A percentile compares a stretch with the other conserved stretches of the same genome.
These are phyloP conservation scores for Rhynchophorus ferrugineus DNA, from an alignment of 1,140 invertebrate species.

Conservation along the genomic window DNA sequence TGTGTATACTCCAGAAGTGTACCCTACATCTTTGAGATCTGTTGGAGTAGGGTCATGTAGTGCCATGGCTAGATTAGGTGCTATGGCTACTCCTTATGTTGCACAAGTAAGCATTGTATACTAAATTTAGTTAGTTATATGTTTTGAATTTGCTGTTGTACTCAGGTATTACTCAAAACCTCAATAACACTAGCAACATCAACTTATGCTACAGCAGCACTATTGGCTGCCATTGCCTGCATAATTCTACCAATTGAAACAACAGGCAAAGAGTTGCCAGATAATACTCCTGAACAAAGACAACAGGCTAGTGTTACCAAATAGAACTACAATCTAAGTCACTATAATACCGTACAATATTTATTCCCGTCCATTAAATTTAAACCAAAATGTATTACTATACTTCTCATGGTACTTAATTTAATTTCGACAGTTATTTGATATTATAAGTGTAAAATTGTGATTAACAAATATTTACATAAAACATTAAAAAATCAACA, in stretches of 20 bases:
- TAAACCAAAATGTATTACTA: no score
- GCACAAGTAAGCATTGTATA: conserved; percentile 62
- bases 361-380: neutral
- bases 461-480: no score
- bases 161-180: conserved; percentile 59
- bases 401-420: no score
- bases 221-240: conserved; percentile 65
- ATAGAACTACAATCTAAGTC: neutral
- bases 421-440: no score
- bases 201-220: conserved; percentile 64
- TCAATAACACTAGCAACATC: conserved; percentile 64
- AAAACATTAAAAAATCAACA: no score
- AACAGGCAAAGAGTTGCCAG: conserved; percentile 60
- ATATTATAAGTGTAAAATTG: no score
- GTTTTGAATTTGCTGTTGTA: no score
- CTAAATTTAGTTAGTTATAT: neutral
- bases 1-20: conserved; percentile 93
- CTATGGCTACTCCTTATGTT: conserved; percentile 88
- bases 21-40: conserved; percentile 81
- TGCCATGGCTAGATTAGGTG: conserved; percentile 83
- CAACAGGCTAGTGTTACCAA: neutral
- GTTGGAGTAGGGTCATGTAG: conserved; percentile 85
- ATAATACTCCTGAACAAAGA: conserved; percentile 32
- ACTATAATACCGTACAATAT: neutral
- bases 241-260: conserved; percentile 75